Percentiles rank a stretch among this genome's conserved stretches.
phyloP scores from a whole-genome alignment of 2,888 invertebrate species.

The Pantelozetes paolii region DNA sequence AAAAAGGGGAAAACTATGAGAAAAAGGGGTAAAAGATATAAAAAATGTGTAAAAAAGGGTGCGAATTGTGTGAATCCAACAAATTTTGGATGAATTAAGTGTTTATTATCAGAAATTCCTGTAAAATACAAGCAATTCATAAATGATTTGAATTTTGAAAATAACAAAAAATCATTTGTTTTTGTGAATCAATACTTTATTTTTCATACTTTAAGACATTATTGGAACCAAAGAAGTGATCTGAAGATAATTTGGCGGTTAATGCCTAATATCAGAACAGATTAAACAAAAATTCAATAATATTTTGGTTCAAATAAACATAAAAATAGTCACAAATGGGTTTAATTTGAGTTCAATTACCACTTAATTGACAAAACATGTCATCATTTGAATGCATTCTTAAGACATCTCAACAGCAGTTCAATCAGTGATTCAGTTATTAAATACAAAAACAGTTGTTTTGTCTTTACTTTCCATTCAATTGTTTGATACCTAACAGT shows the following conservation, averaged over 20 bases:
- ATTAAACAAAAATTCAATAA: slow-evolving; percentile 4
- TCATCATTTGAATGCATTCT: slow-evolving; percentile 1
- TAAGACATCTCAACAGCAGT: slow-evolving; percentile 3
- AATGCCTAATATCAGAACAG: slow-evolving; percentile 10
- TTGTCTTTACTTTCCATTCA: background rate
- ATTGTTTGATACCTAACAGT: slow-evolving; percentile 21
- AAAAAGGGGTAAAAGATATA: no score
- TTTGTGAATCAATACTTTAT: background rate
- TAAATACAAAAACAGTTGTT: slow-evolving; percentile 9
- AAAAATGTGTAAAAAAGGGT: no score
- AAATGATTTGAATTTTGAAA: background rate
- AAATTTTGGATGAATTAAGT: no score
- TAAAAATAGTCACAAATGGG: background rate
- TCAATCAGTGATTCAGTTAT: background rate
- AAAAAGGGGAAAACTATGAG: no score
- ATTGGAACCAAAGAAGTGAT: slow-evolving; percentile 21
- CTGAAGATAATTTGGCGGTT: slow-evolving; percentile 15
- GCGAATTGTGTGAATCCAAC: no score
- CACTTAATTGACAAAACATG: background rate
- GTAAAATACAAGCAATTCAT: no score
- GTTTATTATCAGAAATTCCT: no score
- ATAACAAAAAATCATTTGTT: background rate
- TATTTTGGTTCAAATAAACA: background rate
- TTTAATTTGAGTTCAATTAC: slow-evolving; percentile 28
- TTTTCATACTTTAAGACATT: slow-evolving; percentile 20